phyloP scores from a whole-genome alignment of 2,888 invertebrate genomes.

The Mamestra brassicae region DNA sequence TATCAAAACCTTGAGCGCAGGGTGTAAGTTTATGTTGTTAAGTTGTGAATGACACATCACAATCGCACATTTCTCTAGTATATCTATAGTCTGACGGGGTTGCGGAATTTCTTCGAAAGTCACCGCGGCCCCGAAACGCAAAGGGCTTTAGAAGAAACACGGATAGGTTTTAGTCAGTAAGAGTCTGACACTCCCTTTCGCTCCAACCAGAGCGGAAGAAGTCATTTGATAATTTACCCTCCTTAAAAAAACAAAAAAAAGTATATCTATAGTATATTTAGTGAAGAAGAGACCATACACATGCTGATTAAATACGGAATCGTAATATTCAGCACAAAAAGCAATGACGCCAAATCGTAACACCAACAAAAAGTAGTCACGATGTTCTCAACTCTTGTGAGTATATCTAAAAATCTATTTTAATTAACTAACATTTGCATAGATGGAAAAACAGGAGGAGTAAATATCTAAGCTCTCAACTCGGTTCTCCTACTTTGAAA shows the following conservation, averaged over 20 bases:
- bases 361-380: neutral
- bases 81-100: too few relatives aligned
- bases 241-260: too few relatives aligned
- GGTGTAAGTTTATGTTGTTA: too few relatives aligned
- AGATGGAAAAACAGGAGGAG: conserved; percentile 20
- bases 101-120: too few relatives aligned
- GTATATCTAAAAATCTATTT: neutral
- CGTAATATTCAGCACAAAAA: neutral
- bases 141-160: too few relatives aligned
- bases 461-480: conserved; percentile 31
- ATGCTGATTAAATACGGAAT: neutral
- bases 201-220: too few relatives aligned
- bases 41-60: neutral
- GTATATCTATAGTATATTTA: too few relatives aligned
- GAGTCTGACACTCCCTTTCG: too few relatives aligned
- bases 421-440: conserved; percentile 22
- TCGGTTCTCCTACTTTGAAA: conserved; percentile 34
- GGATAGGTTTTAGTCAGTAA: too few relatives aligned
- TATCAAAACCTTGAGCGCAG: too few relatives aligned
- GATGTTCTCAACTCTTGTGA: neutral
- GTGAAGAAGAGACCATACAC: neutral
- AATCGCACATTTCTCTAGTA: neutral
- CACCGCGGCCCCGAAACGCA: too few relatives aligned
- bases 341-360: neutral
- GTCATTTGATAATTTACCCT: too few relatives aligned